A percentile compares a stretch with the other conserved stretches of the same genome.
Conservation (phyloP, 2,113 vertebrate species). For the Sinocyclocheilus grahami region DNA sequence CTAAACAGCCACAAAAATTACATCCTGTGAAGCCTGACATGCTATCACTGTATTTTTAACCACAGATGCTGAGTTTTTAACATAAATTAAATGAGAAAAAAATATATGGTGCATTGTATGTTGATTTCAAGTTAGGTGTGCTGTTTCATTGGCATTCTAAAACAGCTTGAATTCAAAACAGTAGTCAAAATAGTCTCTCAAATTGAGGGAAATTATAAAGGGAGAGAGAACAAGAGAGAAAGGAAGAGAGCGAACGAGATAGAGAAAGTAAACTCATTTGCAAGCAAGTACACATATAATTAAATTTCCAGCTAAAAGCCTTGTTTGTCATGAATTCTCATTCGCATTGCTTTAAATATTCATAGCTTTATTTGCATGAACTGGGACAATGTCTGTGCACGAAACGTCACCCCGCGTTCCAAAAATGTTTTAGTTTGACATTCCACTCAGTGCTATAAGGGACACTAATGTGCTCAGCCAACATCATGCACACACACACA, state of each 20-base stretch:
- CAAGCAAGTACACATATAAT: slow-evolving; percentile 71
- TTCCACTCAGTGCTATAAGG: slow-evolving; percentile 46
- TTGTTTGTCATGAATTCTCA: slow-evolving; percentile 71
- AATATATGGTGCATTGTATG: not conserved
- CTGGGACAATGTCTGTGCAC: slow-evolving; percentile 58
- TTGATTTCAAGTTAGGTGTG: slow-evolving; percentile 49
- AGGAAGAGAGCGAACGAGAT: slow-evolving; percentile 36
- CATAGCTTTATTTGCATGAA: slow-evolving; percentile 75
- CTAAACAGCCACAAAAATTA: too few relatives aligned
- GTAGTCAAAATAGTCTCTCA: not conserved
- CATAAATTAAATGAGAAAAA: not conserved
- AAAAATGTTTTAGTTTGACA: slow-evolving; percentile 53
- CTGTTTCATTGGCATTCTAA: slow-evolving; percentile 56
- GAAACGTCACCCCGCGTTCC: slow-evolving; percentile 60
- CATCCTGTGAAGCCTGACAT: not conserved
- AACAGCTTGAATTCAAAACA: slow-evolving; percentile 63
- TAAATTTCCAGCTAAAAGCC: slow-evolving; percentile 76
- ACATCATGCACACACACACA: slow-evolving; percentile 30
- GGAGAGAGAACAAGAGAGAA: not conserved
- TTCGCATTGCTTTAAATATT: slow-evolving; percentile 76
- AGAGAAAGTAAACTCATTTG: slow-evolving; percentile 69
- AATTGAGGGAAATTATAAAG: not conserved
- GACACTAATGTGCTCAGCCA: slow-evolving; percentile 50
- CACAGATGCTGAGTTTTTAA: not conserved
- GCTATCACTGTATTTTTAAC: not conserved